Evolutionary conservation across 2,888 invertebrate genomes (phyloP).

Genomic region (Oxystoma pomonae): DNA sequence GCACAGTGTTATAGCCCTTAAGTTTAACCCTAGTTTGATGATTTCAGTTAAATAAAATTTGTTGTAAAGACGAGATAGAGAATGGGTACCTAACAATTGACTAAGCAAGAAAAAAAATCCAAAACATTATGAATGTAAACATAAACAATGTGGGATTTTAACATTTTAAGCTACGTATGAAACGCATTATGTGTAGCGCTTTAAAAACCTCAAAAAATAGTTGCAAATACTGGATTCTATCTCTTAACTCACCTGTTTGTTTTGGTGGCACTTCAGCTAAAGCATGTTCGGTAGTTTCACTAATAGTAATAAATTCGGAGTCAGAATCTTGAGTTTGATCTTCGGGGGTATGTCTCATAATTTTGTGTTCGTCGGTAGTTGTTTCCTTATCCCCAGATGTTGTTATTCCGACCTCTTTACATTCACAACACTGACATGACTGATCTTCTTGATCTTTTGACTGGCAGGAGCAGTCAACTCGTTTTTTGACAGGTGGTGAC

Average conservation of each 20-base stretch:
- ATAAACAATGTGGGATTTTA: too few species aligned
- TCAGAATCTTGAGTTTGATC: constrained; percentile 21
- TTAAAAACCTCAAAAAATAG: too few species aligned
- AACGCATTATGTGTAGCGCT: too few species aligned
- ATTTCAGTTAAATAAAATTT: too few species aligned
- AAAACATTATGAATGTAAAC: too few species aligned
- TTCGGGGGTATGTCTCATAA: constrained; percentile 19
- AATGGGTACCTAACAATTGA: too few species aligned
- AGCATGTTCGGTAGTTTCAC: constrained; percentile 17
- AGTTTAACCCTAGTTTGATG: too few species aligned
- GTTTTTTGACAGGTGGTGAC: not conserved
- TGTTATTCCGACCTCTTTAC: constrained; percentile 31
- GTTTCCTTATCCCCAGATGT: constrained; percentile 30
- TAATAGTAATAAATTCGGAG: constrained; percentile 24
- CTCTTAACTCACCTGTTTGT: constrained; percentile 16
- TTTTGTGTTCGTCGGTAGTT: constrained; percentile 23
- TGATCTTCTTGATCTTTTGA: constrained; percentile 28
- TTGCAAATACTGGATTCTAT: too few species aligned
- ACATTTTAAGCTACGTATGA: too few species aligned
- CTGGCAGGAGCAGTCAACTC: constrained; percentile 30
- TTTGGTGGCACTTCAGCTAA: constrained; percentile 1
- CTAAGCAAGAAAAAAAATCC: too few species aligned
- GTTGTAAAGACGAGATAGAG: too few species aligned
- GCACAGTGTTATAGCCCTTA: too few species aligned
- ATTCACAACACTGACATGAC: constrained; percentile 36